Base-by-base conservation (phyloP, 2,113 vertebrate species). In the Chlorodrepanis virens region DNA sequence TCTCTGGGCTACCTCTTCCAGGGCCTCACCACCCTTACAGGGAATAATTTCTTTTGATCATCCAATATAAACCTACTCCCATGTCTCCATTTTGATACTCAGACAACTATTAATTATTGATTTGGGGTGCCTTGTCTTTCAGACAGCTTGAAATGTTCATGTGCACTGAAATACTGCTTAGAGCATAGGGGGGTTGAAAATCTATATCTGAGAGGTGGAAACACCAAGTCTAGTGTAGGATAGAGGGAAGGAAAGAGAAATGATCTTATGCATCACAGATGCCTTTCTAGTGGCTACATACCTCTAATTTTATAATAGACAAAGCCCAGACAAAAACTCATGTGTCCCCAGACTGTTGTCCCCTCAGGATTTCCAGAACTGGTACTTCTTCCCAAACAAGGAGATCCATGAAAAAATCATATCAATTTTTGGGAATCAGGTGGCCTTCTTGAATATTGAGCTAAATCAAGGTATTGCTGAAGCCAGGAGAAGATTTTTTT, bases 1-100 rank as follows among this genome's bases (percentile, higher is more conserved):
- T 24, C 44, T 52, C 37, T 45, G 52, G 19, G 15, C 12, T 59
- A 0, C 4, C 6, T n/a, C 1, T 60, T 1, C 44, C 77, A 74
- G 44, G 18, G 19, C 28, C 28, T 60, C 5, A 0, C 5, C 24
- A 40, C 2, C 20, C 45, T 75, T 39, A 60, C 16, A 75, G 24
- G 0, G 1, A 60, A 75, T 17, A 53, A 47, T 75, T 68, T 47
- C 13, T 40, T 60, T 18, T 21, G 8, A 53, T 12, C 45, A 68
- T 68, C 53, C 45, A 21, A 18, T 18, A 53, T 40, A 40, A 89
- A 61, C 11, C 25, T 31, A n/a, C 25, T 60, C 47, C 39, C 27
- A 14, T 18, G 14, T 63, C 40, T 83, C 42, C 9, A 8, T 70
- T 88, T 69, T 67, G 35, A 57, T 27, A 40, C 39, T 65, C 13